Conservation (phyloP, 2,797 vertebrate genomes). For the Xerus rutilus region DNA sequence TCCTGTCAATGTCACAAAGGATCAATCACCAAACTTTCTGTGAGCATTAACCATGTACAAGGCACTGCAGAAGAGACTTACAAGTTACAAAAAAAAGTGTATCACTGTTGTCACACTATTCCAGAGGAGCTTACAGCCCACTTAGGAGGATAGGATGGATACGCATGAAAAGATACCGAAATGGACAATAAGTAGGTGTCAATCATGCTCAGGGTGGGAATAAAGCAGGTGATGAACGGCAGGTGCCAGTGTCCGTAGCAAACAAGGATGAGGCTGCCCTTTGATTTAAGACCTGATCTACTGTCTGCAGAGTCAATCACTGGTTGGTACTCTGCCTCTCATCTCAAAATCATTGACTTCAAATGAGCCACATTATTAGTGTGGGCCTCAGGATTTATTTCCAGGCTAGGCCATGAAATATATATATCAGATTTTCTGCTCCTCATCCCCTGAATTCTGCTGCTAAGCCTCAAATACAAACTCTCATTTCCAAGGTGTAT, state of each 20-base stretch:
- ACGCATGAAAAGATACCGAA: neutral
- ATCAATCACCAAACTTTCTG: neutral
- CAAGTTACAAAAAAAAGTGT: neutral
- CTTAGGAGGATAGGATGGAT: neutral
- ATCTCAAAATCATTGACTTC: conserved; percentile 54
- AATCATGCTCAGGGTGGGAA: neutral
- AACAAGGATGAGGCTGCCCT: neutral
- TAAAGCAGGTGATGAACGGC: neutral
- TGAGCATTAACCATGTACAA: neutral
- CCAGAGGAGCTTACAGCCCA: neutral
- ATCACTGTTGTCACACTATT: neutral
- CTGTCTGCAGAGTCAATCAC: neutral
- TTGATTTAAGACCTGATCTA: conserved; percentile 27
- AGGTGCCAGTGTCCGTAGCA: neutral
- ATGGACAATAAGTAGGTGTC: neutral
- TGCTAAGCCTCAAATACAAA: neutral
- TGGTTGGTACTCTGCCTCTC: neutral
- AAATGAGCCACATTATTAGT: conserved; percentile 45
- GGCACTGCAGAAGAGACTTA: neutral
- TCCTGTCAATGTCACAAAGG: neutral
- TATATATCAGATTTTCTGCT: neutral
- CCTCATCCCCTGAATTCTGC: neutral
- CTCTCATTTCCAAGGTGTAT: neutral
- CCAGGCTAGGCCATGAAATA: neutral
- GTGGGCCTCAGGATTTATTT: neutral